phyloP scores from a whole-genome alignment of 1,140 invertebrate genomes.

The Babylonia areolata region DNA sequence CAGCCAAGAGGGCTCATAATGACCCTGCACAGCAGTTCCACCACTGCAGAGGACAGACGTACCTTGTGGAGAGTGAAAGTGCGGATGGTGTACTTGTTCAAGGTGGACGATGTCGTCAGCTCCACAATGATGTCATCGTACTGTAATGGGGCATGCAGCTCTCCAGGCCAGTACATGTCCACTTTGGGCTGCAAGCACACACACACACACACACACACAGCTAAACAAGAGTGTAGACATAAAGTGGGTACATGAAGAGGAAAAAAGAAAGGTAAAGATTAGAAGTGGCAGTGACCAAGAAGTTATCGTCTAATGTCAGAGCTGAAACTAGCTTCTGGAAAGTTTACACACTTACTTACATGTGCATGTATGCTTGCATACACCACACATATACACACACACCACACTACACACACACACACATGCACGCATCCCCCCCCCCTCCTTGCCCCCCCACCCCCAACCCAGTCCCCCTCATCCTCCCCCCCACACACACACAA shows the following conservation, averaged over 20 bases:
- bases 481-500: neutral
- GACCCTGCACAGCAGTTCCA: too few species aligned
- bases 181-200: conserved; percentile 53
- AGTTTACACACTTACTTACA: neutral
- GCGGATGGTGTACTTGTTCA: conserved; percentile 57
- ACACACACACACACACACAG: too few species aligned
- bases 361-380: neutral
- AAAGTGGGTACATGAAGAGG: too few species aligned
- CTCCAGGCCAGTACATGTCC: conserved; percentile 61
- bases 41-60: conserved; percentile 33
- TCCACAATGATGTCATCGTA: conserved; percentile 62
- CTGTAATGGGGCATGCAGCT: conserved; percentile 48
- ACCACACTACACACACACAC: neutral
- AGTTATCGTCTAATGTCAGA: too few species aligned
- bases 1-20: too few species aligned
- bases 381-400: neutral
- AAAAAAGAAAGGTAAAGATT: too few species aligned
- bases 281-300: too few species aligned
- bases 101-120: conserved; percentile 48
- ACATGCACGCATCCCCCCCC: neutral
- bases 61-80: conserved; percentile 55
- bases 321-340: too few species aligned
- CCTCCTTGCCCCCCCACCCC: neutral
- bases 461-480: too few species aligned
- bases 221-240: too few species aligned